Conservation (phyloP, 2,888 invertebrate genomes). For the Muschampia plurimacula region DNA sequence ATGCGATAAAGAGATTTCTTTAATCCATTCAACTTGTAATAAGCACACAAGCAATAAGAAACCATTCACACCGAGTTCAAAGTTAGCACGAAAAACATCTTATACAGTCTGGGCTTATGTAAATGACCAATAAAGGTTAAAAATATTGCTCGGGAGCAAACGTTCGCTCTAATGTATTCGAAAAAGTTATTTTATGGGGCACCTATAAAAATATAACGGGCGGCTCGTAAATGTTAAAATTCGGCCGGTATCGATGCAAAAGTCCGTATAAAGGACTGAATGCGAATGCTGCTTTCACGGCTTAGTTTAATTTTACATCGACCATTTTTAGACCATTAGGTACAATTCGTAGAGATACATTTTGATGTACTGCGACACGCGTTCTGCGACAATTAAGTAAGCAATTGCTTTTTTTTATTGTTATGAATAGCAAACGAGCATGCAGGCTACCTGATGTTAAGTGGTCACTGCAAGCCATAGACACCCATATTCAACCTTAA, state of each 20-base stretch:
- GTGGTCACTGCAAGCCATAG: too few relatives aligned
- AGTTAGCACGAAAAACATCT: constrained; percentile 63
- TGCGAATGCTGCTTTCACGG: constrained; percentile 46
- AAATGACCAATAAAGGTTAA: constrained; percentile 77
- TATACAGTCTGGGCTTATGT: constrained; percentile 66
- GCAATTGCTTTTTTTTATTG: too few relatives aligned
- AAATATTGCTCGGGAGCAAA: constrained; percentile 71
- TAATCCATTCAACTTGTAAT: constrained; percentile 30
- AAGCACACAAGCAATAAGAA: constrained; percentile 41
- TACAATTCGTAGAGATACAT: constrained; percentile 47
- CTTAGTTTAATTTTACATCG: constrained; percentile 69
- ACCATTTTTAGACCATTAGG: constrained; percentile 66
- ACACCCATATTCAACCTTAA: too few relatives aligned
- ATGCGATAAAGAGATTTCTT: constrained; percentile 19
- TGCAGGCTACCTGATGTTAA: too few relatives aligned
- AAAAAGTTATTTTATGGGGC: constrained; percentile 78
- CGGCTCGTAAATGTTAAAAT: constrained; percentile 73
- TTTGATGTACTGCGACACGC: not conserved
- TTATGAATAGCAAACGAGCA: too few relatives aligned
- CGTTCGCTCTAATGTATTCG: constrained; percentile 74
- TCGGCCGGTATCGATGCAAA: constrained; percentile 72
- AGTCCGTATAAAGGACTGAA: constrained; percentile 58
- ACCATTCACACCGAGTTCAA: constrained; percentile 46
- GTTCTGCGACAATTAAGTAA: too few relatives aligned
- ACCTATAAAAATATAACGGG: constrained; percentile 80